Evolutionary conservation across 2,113 vertebrate genomes (phyloP), one percentile per base, ranked within the genome.

Genomic region (Speoplatyrhinus poulsoni): DNA sequence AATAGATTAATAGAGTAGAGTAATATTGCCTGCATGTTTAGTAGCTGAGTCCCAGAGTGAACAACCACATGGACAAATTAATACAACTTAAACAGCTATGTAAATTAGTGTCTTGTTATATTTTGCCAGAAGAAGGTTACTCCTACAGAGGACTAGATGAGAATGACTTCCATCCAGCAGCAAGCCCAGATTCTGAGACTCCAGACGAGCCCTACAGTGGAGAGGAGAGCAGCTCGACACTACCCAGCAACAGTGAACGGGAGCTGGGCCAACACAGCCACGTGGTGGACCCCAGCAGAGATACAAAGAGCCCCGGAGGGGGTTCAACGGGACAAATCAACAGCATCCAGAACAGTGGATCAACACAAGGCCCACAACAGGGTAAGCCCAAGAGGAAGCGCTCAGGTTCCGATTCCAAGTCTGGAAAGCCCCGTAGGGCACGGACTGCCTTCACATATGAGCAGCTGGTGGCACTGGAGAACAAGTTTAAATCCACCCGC

Each of bases 361-460:
- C 36, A 41, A 81, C 84, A 3, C 88, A 88, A 60, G 84, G 75
- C 46, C 46, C 82, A 1, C 78, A 90, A 49, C 78, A 90, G 52
- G 57, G 85, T 33, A 96, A 96, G 62, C 92, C 95, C 67, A 97
- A 98, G 86, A 91, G 96, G 76, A 98, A 97, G 88, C 93, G 96
- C 62, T 92, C 95, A 0, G 95, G 96, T 69, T 95, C 96, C 0
- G 96, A 98, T 85, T 94, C 96, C 57, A 97, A 98, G 89, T 96
- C 96, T 0, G 96, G 96, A 3, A 98, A 97, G 85, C 96, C 96
- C 53, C 91, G 96, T 32, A 90, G 96, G 50, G 96, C 96, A 53
- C 95, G 96, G 90, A 98, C 96, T 62, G 96, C 96, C 70, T 98
- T 98, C 91, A 98, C 96, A 48, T 98, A 98, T 72, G 96, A 98